Conservation (phyloP, 2,888 invertebrate genomes). For the Theodoxus fluviatilis region DNA sequence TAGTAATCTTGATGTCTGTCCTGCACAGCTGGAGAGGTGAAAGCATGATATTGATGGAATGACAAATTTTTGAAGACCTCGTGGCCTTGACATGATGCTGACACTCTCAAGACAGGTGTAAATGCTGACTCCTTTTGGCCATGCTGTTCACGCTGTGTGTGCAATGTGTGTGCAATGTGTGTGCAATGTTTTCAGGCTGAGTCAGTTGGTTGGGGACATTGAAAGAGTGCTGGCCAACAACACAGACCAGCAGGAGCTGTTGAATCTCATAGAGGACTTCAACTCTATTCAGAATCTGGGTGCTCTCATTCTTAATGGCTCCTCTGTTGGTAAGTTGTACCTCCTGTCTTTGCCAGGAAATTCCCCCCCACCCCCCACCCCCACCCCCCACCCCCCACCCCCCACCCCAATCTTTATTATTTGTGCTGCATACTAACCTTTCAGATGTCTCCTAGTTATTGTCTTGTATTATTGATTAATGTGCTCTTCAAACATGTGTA, state of each 20-base stretch:
- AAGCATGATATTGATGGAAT: too few relatives aligned
- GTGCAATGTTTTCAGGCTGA: conserved; percentile 41
- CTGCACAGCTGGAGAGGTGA: too few relatives aligned
- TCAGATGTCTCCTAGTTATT: not conserved
- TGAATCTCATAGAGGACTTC: conserved; percentile 44
- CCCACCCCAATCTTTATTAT: not conserved
- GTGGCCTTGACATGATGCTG: too few relatives aligned
- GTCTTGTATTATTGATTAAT: not conserved
- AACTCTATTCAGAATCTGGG: conserved; percentile 38
- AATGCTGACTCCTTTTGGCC: too few relatives aligned
- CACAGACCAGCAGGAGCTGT: conserved; percentile 42
- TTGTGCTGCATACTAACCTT: not conserved
- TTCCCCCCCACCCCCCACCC: not conserved
- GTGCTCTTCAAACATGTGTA: not conserved
- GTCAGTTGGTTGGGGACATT: conserved; percentile 41
- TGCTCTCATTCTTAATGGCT: conserved; percentile 38
- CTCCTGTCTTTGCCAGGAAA: not conserved
- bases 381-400: not conserved
- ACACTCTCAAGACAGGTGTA: too few relatives aligned
- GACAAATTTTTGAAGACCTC: too few relatives aligned
- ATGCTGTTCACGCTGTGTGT: conserved; percentile 24
- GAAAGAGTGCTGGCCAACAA: conserved; percentile 46
- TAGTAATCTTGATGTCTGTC: too few relatives aligned
- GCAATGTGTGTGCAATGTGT: not conserved
- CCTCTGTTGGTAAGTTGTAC: conserved; percentile 39